Conservation (phyloP, 2,797 vertebrate genomes). For the Kryptolebias ocellatus region DNA sequence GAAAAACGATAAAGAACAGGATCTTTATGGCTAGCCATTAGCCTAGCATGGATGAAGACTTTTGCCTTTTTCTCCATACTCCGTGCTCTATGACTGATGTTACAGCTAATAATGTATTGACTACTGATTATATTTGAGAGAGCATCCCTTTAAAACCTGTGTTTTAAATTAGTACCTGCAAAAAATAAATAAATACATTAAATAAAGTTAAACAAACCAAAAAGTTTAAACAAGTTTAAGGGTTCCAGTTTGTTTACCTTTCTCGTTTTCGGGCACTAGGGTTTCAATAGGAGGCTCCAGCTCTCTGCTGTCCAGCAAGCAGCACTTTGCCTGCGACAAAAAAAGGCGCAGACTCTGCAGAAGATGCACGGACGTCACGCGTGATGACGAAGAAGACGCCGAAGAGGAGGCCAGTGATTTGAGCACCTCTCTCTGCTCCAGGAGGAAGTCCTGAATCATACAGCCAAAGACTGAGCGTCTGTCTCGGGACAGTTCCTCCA, state of each 20-base stretch:
- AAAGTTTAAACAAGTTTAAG: not conserved
- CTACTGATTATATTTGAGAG: too few species aligned
- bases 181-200: too few species aligned
- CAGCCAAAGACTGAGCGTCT: constrained; percentile 83
- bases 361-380: constrained; percentile 66
- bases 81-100: too few species aligned
- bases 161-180: too few species aligned
- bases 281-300: constrained; percentile 86
- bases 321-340: constrained; percentile 83
- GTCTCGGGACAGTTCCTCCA: constrained; percentile 82
- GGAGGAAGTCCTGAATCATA: constrained; percentile 86
- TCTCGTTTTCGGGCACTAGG: constrained; percentile 84
- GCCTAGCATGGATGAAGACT: too few species aligned
- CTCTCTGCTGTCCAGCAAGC: constrained; percentile 83
- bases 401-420: constrained; percentile 56
- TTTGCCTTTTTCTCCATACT: too few species aligned
- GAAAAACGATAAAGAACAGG: too few species aligned
- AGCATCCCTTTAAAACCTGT: too few species aligned
- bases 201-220: not conserved
- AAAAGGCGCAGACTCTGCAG: constrained; percentile 85
- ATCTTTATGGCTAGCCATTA: too few species aligned
- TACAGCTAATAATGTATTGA: too few species aligned
- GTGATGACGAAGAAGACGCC: constrained; percentile 31
- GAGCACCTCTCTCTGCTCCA: constrained; percentile 75
- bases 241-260: constrained; percentile 75